Evolutionary conservation across 2,888 invertebrate genomes (phyloP), one percentile per base, ranked within the genome.

Genomic region (Dendrolimus houi): DNA sequence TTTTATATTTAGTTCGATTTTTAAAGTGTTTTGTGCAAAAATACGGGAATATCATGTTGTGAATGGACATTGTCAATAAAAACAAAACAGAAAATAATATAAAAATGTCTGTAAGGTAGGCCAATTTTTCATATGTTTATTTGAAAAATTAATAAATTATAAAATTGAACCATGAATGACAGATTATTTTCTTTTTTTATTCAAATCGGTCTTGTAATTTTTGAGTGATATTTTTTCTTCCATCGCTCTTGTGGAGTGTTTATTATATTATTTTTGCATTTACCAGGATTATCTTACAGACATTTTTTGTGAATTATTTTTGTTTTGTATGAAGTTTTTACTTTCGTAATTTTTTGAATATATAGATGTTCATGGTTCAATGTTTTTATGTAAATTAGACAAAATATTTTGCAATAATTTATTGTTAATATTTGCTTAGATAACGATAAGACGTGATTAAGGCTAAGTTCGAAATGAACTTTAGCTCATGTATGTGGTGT

Each of bases 91-190:
- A 47, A 47, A 74, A 71, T 70, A 67, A 63, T 57, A 65, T 65
- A 75, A 77, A 83, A 85, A 85, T 88, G 89, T 90, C 89, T 90
- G 89, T 90, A 89, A 90, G 90, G 90, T 90, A 90, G 89, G 90
- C 88, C 87, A 71, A 73, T 77, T 88, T 74, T 64, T 29, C 57
- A 64, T 75, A 73, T 70, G 70, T 71, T 78, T 78, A 66, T 71
- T 77, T 60, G 64, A 61, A 59, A 59, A 67, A 64, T 68, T 69
- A 58, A 64, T 69, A 67, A 67, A 63, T 68, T 69, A 58, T 64
- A 67, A 69, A 66, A 69, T 70, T 81, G 87, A 81, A 87, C 88
- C 89, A 88, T 88, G 89, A 87, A 87, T 88, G 87, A 81, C 74
- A 65, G 60, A 68, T 60, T 55, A 56, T 56, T 60, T 61, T 65